Conservation (phyloP, 1,140 invertebrate genomes). For the Pseudomyrmex gracilis region DNA sequence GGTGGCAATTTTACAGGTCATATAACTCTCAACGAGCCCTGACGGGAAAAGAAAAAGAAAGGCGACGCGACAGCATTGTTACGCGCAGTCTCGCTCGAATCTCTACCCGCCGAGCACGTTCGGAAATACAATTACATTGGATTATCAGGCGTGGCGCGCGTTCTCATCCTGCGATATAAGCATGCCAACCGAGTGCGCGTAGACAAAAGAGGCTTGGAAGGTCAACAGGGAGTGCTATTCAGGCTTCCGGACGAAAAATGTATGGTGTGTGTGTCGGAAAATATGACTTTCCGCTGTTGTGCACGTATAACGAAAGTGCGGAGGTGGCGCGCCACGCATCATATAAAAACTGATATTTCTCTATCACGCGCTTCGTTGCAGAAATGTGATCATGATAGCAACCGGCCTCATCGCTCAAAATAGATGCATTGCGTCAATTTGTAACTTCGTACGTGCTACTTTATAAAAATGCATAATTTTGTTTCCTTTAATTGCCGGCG, state of each 20-base stretch:
- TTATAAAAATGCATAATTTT: too few relatives aligned
- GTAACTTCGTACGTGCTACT: background rate
- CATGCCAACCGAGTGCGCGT: background rate
- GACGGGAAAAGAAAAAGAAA: background rate
- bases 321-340: conserved; percentile 17
- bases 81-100: background rate
- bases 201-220: conserved; percentile 43
- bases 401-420: conserved; percentile 11
- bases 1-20: conserved; percentile 7
- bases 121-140: conserved; percentile 58
- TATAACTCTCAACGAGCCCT: conserved; percentile 16
- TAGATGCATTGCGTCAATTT: conserved; percentile 35
- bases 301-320: conserved; percentile 39
- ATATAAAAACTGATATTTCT: conserved; percentile 63
- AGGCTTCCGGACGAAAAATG: conserved; percentile 58
- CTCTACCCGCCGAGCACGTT: background rate
- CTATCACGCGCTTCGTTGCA: conserved; percentile 14
- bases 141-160: conserved; percentile 42
- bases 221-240: conserved; percentile 48
- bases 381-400: conserved; percentile 34
- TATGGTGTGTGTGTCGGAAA: conserved; percentile 15
- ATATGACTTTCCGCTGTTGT: conserved; percentile 35
- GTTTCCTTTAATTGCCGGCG: background rate
- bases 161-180: background rate
- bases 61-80: too few relatives aligned